Base-by-base conservation (phyloP, 2,113 vertebrate genomes). In the Hydropotes inermis region DNA sequence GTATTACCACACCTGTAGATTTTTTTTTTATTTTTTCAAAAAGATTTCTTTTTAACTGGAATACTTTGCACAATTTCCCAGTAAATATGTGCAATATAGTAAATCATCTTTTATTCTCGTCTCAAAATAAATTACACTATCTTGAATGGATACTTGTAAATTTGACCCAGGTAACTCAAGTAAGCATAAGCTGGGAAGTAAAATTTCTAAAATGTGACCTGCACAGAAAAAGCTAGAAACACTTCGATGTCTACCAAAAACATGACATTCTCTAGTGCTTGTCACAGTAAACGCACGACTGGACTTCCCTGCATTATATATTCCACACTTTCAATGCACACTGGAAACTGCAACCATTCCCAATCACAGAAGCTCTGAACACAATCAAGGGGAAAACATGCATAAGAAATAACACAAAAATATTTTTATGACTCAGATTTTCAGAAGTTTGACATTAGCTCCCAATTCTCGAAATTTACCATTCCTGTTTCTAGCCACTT, bases 341-440 rank as follows among this genome's bases (percentile, higher is more conserved):
- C 30, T 94, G 16, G 95, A 94, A 97, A 94, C 39, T 81, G 21
- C 61, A 85, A 91, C 57, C 50, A 97, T 88, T 98, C 76, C 91
- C 54, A 93, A 96, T n/a, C 67, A 84, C 2, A 13, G 45, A 33
- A 79, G 25, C 84, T 33, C 55, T 96, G 54, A 96, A 82, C 25
- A 83, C 1, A 93, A 82, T 94, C 55, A 87, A 5, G 47, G 13
- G 19, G 16, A 96, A 97, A 93, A 9, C 16, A 86, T 83, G 28
- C 27, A 21, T 52, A 83, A 93, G 25, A 81, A 97, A 83, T 33
- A 85, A 93, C 15, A 92, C 25, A 87, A 95, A 89, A 83, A 39
- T 6, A 47, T 92, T 94, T 95, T 89, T 85, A 94, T 82, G 28
- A 89, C 27, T 91, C 27, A 92, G 45, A 88, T 89, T 97, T 95